A percentile compares a stretch with the other conserved stretches of the same genome.
Conservation (phyloP, 2,888 invertebrate genomes). For the Pseudoips prasinana region DNA sequence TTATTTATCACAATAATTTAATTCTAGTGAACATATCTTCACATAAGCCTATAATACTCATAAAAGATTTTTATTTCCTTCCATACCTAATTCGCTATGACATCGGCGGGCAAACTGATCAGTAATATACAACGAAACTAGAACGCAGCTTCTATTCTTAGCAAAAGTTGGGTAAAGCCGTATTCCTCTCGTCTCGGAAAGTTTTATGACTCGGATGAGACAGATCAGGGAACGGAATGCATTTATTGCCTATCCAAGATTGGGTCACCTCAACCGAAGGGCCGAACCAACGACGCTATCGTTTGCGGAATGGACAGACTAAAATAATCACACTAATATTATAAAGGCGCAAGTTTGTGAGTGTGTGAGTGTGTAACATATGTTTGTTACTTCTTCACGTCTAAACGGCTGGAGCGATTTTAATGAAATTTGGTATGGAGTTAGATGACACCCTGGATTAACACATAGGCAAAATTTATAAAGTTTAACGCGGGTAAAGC, state of each 20-base stretch:
- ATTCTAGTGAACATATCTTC: too few species aligned
- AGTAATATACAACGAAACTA: conserved; percentile 36
- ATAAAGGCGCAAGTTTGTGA: too few species aligned
- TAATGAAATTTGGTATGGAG: too few species aligned
- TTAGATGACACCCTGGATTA: too few species aligned
- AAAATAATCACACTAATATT: too few species aligned
- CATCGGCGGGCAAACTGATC: conserved; percentile 16
- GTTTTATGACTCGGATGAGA: conserved; percentile 70
- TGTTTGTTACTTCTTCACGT: too few species aligned
- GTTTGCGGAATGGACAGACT: conserved; percentile 7
- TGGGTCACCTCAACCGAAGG: conserved; percentile 45
- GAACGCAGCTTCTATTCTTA: conserved; percentile 38
- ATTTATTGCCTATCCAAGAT: conserved; percentile 70
- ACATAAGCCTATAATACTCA: background rate
- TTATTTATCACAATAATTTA: too few species aligned
- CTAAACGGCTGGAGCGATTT: too few species aligned
- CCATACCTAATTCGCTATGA: conserved; percentile 12
- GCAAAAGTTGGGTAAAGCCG: conserved; percentile 59
- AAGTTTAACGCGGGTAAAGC: too few species aligned
- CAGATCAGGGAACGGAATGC: conserved; percentile 65
- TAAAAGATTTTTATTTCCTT: conserved; percentile 9
- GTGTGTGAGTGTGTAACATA: too few species aligned
- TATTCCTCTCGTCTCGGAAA: conserved; percentile 55
- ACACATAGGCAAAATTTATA: too few species aligned
- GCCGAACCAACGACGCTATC: conserved; percentile 5